Conservation (phyloP, 1,140 invertebrate genomes). For the Acyrthosiphon pisum region DNA sequence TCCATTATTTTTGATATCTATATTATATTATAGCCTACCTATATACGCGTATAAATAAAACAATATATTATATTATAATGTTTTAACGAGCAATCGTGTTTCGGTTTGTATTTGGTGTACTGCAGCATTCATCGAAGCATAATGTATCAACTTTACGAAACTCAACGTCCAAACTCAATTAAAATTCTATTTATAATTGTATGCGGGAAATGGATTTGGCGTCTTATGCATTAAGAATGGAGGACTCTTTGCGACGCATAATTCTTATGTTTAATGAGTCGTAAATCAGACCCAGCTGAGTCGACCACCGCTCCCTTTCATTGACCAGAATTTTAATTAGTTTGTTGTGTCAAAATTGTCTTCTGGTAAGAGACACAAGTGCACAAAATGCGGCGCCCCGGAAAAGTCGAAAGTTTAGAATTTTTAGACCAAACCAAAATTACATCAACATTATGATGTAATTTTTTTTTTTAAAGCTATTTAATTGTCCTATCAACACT, state of each 20-base stretch:
- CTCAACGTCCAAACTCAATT: not conserved
- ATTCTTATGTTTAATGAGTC: not conserved
- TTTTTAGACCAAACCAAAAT: not conserved
- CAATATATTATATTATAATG: no score
- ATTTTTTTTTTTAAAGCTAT: no score
- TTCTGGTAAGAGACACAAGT: not conserved
- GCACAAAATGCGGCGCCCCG: no score
- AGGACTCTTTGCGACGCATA: not conserved
- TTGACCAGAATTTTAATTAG: constrained; percentile 8
- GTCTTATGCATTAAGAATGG: not conserved
- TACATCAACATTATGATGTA: no score
- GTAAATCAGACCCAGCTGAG: not conserved
- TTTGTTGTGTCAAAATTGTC: not conserved
- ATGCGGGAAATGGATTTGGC: not conserved
- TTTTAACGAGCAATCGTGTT: no score
- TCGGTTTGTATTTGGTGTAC: no score
- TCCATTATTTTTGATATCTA: no score
- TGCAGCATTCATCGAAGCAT: no score
- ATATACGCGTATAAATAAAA: no score
- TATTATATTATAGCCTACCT: no score
- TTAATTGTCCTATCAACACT: no score
- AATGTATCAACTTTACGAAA: not conserved
- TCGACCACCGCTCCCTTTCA: not conserved
- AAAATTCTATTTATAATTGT: constrained; percentile 4
- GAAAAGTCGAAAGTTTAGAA: not conserved